Base-by-base conservation (phyloP, 1,140 invertebrate genomes). In the Zeugodacus cucurbitae region DNA sequence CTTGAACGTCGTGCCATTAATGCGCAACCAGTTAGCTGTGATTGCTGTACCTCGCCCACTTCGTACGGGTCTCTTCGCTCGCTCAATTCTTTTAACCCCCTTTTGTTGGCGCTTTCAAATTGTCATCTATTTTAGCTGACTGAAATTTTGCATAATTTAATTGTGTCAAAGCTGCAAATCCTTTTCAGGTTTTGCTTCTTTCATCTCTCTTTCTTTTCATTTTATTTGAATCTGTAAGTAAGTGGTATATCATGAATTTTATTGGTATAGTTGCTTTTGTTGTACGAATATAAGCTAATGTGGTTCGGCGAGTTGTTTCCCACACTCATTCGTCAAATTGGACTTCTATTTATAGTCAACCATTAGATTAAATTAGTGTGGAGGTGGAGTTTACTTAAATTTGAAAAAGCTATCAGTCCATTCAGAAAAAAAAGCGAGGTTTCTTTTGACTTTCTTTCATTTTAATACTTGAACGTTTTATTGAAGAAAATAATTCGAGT, bases 81-180 rank as follows among this genome's bases (percentile, higher is more conserved):
- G n/a, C 26, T 62, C n/a, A 62, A 22, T 62, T 62, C 2, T 26
- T n/a, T n/a, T n/a, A n/a, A 74, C 41, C 32, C 17, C 17, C 17
- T n/a, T 74, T 37, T 22, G 20, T 74, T 6, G 1, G 67, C 3
- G 67, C 32, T 37, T 74, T 37, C 17, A 74, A 74, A 74, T 32
- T 74, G 67, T 14, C 67, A 41, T 37, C 34, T 8, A 74, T 74
- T 41, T 74, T 41, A 74, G 67, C 67, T 8, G 67, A 17, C 34
- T 74, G 67, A 74, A 74, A n/a, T 74, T 74, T 74, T 74, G 32
- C 67, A 74, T 74, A 74, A 74, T 74, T 74, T 74, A 74, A 74
- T 74, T 74, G 34, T 70, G 67, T 74, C 67, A 74, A 74, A 74
- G 34, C 34, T 37, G 34, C 32, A 74, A 74, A 41, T 74, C 67